Evolutionary conservation across 2,797 vertebrate genomes (phyloP).

Genomic region (Hippocampus kuda): DNA sequence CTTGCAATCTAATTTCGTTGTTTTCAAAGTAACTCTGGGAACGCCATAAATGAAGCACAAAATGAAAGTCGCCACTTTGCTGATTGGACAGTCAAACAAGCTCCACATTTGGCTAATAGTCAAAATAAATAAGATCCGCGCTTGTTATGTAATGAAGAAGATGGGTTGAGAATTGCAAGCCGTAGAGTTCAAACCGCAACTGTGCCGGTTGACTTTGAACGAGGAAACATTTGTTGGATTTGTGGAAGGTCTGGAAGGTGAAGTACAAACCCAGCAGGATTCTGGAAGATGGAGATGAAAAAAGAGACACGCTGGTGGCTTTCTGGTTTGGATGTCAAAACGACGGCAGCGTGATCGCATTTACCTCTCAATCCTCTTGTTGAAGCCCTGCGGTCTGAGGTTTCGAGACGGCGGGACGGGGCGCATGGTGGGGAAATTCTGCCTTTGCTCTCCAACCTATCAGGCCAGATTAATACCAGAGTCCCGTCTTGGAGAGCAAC

Average conservation of each 20-base stretch:
- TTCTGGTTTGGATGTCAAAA: slow-evolving; percentile 64
- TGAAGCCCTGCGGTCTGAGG: slow-evolving; percentile 65
- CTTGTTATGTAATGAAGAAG: background rate
- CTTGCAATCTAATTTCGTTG: too few relatives aligned
- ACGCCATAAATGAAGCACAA: too few relatives aligned
- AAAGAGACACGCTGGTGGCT: slow-evolving; percentile 46
- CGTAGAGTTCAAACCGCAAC: background rate
- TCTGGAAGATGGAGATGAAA: slow-evolving; percentile 26
- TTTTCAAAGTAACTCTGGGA: too few relatives aligned
- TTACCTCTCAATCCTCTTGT: slow-evolving; percentile 63
- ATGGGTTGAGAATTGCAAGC: background rate
- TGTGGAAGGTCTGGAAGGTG: background rate
- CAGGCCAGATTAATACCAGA: slow-evolving; percentile 32
- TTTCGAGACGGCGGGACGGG: slow-evolving; percentile 47
- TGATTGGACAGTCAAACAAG: too few relatives aligned
- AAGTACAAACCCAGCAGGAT: background rate
- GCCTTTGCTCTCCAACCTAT: slow-evolving; percentile 34
- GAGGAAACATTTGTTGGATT: background rate
- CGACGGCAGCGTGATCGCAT: slow-evolving; percentile 65
- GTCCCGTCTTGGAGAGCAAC: slow-evolving; percentile 20
- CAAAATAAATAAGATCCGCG: background rate
- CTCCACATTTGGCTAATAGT: background rate
- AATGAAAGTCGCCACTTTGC: too few relatives aligned
- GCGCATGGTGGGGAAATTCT: slow-evolving; percentile 41
- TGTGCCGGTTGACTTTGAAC: background rate